Base-by-base conservation (phyloP, 2,888 invertebrate species). In the Digitonthophagus gazella region DNA sequence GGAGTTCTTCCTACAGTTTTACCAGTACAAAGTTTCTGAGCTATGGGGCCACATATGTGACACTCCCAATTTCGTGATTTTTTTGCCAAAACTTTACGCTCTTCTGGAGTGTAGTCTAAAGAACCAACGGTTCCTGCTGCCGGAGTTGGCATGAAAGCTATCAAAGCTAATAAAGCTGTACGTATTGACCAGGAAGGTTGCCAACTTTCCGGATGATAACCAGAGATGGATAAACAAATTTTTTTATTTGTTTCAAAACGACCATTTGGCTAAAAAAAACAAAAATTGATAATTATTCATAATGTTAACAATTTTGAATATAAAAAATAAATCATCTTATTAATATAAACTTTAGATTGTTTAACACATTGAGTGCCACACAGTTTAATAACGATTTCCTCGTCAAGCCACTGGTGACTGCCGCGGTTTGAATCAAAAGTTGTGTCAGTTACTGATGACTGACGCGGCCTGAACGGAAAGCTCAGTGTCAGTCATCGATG, bases 171-270 rank as follows among this genome's bases (percentile, higher is more conserved):
- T 69, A 97, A 84, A 8, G 96, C 96, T 66, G 97, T 97, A 72
- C 97, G 87, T 74, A 97, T 96, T 22, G 96, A 96, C 97, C 97
- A 97, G 2, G 95, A 96, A 19, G 97, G 97, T 79, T 96, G 95
- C 97, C 97, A 98, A 54, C 95, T 95, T 83, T 98, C 97, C n/a
- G 97, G 97, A 82, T 97, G 97, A 83, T 96, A 92, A 3, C 95
- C 96, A 71, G 96, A 97, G 77, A 97, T 97, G 72, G 95, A 96
- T 74, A 97, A 84, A 81, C 97, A 98, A 77, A 98, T 96, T 84
- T 97, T 97, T 82, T 94, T 96, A 81, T 95, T 93, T 5, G 90
- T 88, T 84, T 97, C 96, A 84, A 98, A 97, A 74, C 97, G 87
- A 63, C 97, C 97, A 83, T 96, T 97, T 1, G 96, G 96, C 92